These are phyloP conservation scores for Perdita meconis DNA, from an alignment of 2,888 invertebrate species.

Conservation along the genomic window DNA sequence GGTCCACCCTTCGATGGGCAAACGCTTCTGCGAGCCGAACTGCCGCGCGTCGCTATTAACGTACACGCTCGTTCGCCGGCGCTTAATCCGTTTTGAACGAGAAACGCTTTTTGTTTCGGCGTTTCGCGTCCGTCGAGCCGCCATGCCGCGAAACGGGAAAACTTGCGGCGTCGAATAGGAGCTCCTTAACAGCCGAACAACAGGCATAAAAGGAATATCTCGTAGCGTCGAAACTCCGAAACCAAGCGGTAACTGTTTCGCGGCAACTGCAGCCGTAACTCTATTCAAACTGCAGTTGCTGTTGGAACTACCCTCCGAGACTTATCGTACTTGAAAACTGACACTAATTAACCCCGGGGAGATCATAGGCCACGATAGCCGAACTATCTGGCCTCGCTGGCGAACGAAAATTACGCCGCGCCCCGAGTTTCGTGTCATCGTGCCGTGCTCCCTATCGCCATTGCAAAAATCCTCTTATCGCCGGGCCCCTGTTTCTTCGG, in stretches of 20 bases:
- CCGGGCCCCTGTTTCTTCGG: neutral
- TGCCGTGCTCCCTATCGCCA: slow-evolving; percentile 7
- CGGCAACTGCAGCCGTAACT: slow-evolving; percentile 66
- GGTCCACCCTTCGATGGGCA: neutral
- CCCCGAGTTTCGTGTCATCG: slow-evolving; percentile 44
- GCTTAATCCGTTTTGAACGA: neutral
- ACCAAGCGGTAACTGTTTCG: slow-evolving; percentile 62
- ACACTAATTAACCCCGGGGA: slow-evolving; percentile 68
- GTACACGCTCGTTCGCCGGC: neutral
- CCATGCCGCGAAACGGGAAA: slow-evolving; percentile 22
- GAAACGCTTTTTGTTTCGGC: neutral
- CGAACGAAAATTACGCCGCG: slow-evolving; percentile 63
- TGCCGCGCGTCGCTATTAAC: neutral
- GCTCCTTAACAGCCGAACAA: slow-evolving; percentile 36
- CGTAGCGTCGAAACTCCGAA: slow-evolving; percentile 60
- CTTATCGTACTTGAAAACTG: slow-evolving; percentile 73
- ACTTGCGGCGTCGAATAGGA: slow-evolving; percentile 31
- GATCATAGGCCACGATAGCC: slow-evolving; percentile 59
- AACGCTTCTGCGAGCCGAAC: neutral
- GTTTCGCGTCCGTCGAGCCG: neutral
- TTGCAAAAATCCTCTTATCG: slow-evolving; percentile 34
- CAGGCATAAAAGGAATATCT: slow-evolving; percentile 56
- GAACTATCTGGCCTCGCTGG: slow-evolving; percentile 57
- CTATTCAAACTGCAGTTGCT: slow-evolving; percentile 70
- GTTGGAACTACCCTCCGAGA: slow-evolving; percentile 61